Conservation (phyloP, 2,797 vertebrate genomes). For the Poeciliopsis presidionis region DNA sequence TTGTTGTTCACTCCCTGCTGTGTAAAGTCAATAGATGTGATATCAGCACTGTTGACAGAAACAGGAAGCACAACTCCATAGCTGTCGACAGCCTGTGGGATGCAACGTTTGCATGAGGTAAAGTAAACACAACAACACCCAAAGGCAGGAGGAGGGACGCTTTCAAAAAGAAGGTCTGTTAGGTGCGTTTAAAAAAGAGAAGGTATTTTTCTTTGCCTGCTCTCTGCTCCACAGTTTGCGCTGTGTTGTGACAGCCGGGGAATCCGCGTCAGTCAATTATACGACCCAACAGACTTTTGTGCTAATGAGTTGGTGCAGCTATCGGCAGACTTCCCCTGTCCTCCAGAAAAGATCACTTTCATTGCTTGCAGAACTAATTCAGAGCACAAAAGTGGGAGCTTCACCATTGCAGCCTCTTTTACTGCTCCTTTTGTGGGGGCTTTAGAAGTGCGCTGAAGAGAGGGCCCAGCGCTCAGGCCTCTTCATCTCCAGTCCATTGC, state of each 20-base stretch:
- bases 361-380: slow-evolving; percentile 99
- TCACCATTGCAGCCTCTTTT: slow-evolving; percentile 97
- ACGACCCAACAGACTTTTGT: slow-evolving; percentile 99
- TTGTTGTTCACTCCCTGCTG: slow-evolving; percentile 47
- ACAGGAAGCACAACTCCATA: slow-evolving; percentile 65
- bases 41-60: slow-evolving; percentile 65
- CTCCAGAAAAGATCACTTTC: slow-evolving; percentile 99
- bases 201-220: slow-evolving; percentile 65
- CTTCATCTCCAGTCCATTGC: slow-evolving; percentile 99
- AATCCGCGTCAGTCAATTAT: slow-evolving; percentile 98
- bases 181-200: slow-evolving; percentile 71
- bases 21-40: slow-evolving; percentile 60
- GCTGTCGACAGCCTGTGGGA: slow-evolving; percentile 55
- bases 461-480: slow-evolving; percentile 94
- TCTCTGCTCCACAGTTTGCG: slow-evolving; percentile 55
- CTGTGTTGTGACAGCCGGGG: slow-evolving; percentile 79
- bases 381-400: slow-evolving; percentile 99
- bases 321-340: slow-evolving; percentile 99
- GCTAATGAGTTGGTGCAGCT: slow-evolving; percentile 99
- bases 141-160: slow-evolving; percentile 53
- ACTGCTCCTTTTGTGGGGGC: slow-evolving; percentile 99
- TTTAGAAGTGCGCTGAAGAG: slow-evolving; percentile 99
- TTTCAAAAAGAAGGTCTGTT: slow-evolving; percentile 47
- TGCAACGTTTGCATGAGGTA: slow-evolving; percentile 68
- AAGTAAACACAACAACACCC: slow-evolving; percentile 70